These are phyloP conservation scores for Nyctibius grandis DNA, from an alignment of 2,797 vertebrate species.

Conservation along the genomic window DNA sequence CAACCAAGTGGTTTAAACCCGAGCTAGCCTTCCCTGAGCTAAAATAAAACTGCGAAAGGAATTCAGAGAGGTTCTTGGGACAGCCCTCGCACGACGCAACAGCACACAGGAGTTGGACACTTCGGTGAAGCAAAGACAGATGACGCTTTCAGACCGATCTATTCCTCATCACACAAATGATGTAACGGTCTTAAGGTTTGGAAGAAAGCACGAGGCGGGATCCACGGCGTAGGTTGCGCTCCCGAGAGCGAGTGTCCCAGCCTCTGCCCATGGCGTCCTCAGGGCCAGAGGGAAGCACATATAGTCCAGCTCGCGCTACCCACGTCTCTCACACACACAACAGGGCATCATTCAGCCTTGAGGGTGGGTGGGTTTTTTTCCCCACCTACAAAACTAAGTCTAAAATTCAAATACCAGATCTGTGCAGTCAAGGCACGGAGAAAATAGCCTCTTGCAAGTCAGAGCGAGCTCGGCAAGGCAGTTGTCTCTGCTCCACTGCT, in stretches of 20 bases:
- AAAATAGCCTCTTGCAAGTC: background rate
- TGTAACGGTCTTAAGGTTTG: accelerated
- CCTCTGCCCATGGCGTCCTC: background rate
- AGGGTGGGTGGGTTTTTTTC: background rate
- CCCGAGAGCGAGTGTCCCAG: background rate
- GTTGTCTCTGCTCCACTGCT: background rate
- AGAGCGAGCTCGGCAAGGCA: background rate
- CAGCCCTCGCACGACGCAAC: background rate
- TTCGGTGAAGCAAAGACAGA: background rate
- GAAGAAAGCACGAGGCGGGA: background rate
- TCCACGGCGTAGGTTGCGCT: accelerated
- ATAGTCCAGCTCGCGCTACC: background rate
- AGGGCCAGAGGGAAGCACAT: background rate
- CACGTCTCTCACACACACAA: background rate
- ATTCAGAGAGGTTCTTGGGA: background rate
- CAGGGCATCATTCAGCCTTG: background rate
- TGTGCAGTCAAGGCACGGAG: background rate
- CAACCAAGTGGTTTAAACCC: background rate
- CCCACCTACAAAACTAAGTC: background rate
- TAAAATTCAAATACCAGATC: background rate
- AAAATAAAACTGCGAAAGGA: background rate
- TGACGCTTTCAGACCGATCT: background rate
- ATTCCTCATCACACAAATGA: accelerated
- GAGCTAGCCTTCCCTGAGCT: background rate
- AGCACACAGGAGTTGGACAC: accelerated